These are phyloP conservation scores for Myrmecobius fasciatus DNA, from an alignment of 2,113 vertebrate species.

Conservation along the genomic window DNA sequence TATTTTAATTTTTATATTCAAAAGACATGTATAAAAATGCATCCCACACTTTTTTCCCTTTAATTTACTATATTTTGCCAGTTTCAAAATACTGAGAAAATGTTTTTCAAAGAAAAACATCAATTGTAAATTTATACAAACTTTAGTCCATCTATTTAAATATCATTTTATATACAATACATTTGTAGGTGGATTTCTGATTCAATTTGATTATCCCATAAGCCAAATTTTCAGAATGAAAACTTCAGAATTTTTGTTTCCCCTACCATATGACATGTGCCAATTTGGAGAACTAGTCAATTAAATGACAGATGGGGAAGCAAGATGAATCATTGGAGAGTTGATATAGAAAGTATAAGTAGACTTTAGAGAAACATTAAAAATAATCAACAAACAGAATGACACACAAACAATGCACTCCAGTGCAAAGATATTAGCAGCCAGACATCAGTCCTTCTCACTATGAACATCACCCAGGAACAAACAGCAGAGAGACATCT, in stretches of 20 bases:
- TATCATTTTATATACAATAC: background rate
- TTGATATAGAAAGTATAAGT: background rate
- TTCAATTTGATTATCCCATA: background rate
- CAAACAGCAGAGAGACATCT: background rate
- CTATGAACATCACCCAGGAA: background rate
- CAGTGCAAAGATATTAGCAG: background rate
- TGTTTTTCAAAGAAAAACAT: background rate
- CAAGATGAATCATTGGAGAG: slow-evolving; percentile 10
- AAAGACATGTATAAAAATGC: background rate
- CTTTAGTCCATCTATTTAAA: background rate
- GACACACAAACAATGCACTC: background rate
- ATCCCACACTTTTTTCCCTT: background rate
- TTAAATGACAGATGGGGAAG: slow-evolving; percentile 39
- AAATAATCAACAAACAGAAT: slow-evolving; percentile 33
- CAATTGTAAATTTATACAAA: background rate
- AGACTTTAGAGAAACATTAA: background rate
- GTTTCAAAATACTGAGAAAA: background rate
- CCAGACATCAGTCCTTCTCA: background rate
- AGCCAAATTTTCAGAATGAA: slow-evolving; percentile 4
- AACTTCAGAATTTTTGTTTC: slow-evolving; percentile 1
- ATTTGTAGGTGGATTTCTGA: background rate
- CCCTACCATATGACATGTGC: background rate
- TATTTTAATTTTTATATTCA: background rate
- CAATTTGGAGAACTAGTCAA: background rate
- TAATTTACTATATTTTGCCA: background rate